Percentiles rank a stretch among this genome's conserved stretches.
phyloP scores from a whole-genome alignment of 1,140 invertebrate genomes.

The Drosophila simulans region DNA sequence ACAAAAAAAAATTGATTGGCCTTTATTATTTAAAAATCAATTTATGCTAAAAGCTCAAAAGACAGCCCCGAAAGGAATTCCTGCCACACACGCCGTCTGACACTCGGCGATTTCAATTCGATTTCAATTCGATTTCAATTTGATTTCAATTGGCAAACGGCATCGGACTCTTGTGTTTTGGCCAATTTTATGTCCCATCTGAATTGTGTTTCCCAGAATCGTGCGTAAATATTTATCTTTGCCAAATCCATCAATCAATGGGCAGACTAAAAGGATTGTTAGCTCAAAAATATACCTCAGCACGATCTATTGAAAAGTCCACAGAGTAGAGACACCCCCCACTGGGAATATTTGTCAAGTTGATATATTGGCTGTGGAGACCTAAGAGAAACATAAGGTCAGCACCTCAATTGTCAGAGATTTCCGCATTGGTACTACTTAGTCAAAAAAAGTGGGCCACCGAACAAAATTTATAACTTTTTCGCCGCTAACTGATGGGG shows the following conservation, averaged over 20 bases:
- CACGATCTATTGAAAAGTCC: background rate
- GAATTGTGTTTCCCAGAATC: slow-evolving; percentile 68
- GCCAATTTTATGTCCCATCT: slow-evolving; percentile 55
- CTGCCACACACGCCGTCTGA: slow-evolving; percentile 25
- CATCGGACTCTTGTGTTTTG: slow-evolving; percentile 22
- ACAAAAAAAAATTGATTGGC: slow-evolving; percentile 48
- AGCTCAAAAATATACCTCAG: background rate
- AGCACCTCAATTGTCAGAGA: slow-evolving; percentile 37
- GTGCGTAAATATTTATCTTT: slow-evolving; percentile 71
- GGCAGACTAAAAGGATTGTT: slow-evolving; percentile 26
- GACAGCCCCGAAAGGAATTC: slow-evolving; percentile 32
- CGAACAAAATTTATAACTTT: slow-evolving; percentile 31
- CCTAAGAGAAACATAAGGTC: slow-evolving; percentile 27
- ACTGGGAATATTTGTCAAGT: slow-evolving; percentile 59
- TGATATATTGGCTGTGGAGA: slow-evolving; percentile 50
- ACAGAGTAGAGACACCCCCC: background rate
- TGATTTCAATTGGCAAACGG: slow-evolving; percentile 22
- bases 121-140: slow-evolving; percentile 11
- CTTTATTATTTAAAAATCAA: slow-evolving; percentile 69
- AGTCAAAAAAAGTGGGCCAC: slow-evolving; percentile 37
- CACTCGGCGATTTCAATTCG: slow-evolving; percentile 22
- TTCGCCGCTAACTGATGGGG: slow-evolving; percentile 20
- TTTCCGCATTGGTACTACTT: slow-evolving; percentile 55
- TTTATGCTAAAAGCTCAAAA: slow-evolving; percentile 50
- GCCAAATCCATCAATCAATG: slow-evolving; percentile 63